These are phyloP conservation scores for Eucriotettix oculatus DNA, from an alignment of 2,888 invertebrate species.

Conservation along the genomic window DNA sequence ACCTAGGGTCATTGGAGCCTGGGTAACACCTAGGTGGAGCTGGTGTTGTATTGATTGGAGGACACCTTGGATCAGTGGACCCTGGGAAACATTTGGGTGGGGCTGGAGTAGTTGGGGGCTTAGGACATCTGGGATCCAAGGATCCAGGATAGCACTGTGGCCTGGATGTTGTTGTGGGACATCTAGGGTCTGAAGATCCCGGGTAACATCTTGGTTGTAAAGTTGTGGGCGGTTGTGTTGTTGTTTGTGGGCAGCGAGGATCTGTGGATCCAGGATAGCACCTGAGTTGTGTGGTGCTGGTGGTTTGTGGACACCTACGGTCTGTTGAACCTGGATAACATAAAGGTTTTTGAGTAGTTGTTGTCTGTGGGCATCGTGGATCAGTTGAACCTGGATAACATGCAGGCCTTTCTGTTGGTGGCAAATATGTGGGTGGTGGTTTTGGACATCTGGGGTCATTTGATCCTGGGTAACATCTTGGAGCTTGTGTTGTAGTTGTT, in stretches of 20 bases:
- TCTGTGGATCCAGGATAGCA: constrained; percentile 13
- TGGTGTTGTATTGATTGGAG: constrained; percentile 14
- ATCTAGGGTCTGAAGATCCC: constrained; percentile 19
- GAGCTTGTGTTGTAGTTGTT: background rate
- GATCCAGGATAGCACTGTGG: constrained; percentile 20
- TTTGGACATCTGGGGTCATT: constrained; percentile 15
- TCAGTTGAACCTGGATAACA: constrained; percentile 21
- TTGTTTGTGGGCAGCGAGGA: constrained; percentile 13
- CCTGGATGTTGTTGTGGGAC: constrained; percentile 19
- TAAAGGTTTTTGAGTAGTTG: constrained; percentile 12
- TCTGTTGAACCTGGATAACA: constrained; percentile 19
- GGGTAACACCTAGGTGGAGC: constrained; percentile 17
- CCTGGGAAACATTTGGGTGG: constrained; percentile 18
- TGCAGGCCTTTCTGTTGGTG: constrained; percentile 17
- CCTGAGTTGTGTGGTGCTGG: constrained; percentile 13
- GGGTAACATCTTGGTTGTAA: constrained; percentile 17
- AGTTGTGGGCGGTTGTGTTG: constrained; percentile 1
- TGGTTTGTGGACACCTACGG: constrained; percentile 11
- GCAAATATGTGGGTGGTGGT: too few relatives aligned
- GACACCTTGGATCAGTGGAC: constrained; percentile 20
- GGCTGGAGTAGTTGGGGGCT: constrained; percentile 7
- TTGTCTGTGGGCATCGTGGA: constrained; percentile 19
- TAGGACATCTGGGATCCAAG: constrained; percentile 17
- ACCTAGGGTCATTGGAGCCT: constrained; percentile 16
- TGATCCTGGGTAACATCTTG: constrained; percentile 16